Base-by-base conservation (phyloP, 2,797 vertebrate species). In the Aldrovandia affinis region DNA sequence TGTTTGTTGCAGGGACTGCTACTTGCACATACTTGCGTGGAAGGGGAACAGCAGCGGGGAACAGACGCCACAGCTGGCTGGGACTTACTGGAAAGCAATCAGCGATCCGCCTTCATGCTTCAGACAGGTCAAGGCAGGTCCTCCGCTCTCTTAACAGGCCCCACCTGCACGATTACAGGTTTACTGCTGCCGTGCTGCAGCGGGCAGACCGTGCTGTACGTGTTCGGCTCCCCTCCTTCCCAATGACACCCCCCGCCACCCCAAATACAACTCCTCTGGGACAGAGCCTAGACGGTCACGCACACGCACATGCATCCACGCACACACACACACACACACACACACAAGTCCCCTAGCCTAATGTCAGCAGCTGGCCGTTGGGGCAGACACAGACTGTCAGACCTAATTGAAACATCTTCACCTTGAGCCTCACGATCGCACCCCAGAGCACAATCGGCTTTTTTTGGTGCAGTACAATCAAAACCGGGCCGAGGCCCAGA, bases 61-160 rank as follows among this genome's bases (percentile, higher is more conserved):
- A 39, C 8, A 39, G 63, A 52, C 39, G 70, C 70, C 61, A 78
- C 77, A 79, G 28, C 80, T 84, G 84, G 36, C 84, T 65, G 57
- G 88, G 90, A 88, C 89, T 93, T 91, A 92, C 93, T 92, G 93
- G 90, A 94, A 94, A 95, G 89, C 92, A 86, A 92, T 94, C 91
- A 93, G 88, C 84, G 81, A 84, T 83, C 87, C 87, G 87, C 90
- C 88, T 94, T 90, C 90, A 88, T 90, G 92, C 92, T 91, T 91
- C 87, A 92, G 93, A 94, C 95, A 96, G 93, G 95, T 95, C 94
- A 95, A 89, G 94, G 90, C 95, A 95, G 93, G 94, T 94, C 91
- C 88, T 88, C 88, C 89, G 86, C 52, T 82, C 87, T 89, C 87
- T 94, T 94, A 93, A 94, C 82, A 84, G 91, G 91, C 93, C 92